phyloP scores from a whole-genome alignment of 1,140 invertebrate genomes.

The Marisa cornuarietis region DNA sequence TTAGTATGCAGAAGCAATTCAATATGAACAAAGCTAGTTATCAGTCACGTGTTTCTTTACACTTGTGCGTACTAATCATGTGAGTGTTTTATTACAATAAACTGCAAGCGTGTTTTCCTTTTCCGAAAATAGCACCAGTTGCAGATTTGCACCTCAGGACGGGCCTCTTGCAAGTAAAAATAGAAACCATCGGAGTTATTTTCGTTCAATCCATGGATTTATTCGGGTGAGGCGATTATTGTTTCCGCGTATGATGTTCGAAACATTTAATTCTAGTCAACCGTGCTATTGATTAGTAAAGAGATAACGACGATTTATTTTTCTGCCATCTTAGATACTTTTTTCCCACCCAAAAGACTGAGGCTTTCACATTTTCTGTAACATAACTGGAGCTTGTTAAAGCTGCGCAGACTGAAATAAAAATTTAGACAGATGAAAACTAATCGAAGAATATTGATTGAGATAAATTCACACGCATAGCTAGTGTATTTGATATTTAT shows the following conservation, averaged over 20 bases:
- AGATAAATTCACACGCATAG: too few species aligned
- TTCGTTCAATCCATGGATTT: constrained; percentile 50
- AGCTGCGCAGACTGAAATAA: neutral
- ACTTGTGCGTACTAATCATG: neutral
- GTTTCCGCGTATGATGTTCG: constrained; percentile 30
- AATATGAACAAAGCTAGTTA: too few species aligned
- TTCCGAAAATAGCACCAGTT: constrained; percentile 47
- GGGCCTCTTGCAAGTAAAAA: constrained; percentile 40
- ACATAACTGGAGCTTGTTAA: neutral
- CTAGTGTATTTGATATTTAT: too few species aligned
- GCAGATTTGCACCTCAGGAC: constrained; percentile 39
- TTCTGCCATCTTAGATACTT: neutral
- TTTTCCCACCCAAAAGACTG: neutral
- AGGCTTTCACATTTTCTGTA: neutral
- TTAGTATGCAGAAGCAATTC: too few species aligned
- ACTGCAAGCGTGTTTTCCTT: constrained; percentile 36
- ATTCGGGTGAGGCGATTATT: constrained; percentile 40
- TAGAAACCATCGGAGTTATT: constrained; percentile 45
- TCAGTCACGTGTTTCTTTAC: neutral
- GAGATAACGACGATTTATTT: neutral
- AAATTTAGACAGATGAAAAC: too few species aligned
- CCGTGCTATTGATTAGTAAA: constrained; percentile 11
- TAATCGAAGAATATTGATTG: too few species aligned
- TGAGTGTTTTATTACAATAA: constrained; percentile 14
- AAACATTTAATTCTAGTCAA: constrained; percentile 7